Evolutionary conservation across 1,140 invertebrate genomes (phyloP).

Genomic region (Hypsibius dujardini): DNA sequence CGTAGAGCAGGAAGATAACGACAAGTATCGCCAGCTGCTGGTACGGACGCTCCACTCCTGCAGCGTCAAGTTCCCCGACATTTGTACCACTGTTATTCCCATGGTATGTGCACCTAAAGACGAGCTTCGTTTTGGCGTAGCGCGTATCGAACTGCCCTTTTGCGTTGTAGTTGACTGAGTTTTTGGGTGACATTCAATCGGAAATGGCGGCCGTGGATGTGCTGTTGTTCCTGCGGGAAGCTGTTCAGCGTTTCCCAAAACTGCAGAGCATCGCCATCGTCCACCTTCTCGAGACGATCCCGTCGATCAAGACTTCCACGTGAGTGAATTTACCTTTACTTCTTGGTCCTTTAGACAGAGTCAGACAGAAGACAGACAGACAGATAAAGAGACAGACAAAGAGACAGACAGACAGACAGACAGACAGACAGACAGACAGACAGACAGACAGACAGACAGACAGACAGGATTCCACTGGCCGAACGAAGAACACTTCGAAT

Average conservation of each 20-base stretch:
- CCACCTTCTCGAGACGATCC: conserved; percentile 33
- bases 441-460: too few species aligned
- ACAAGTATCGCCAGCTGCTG: conserved; percentile 82
- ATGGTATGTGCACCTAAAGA: conserved; percentile 38
- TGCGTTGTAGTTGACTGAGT: conserved; percentile 55
- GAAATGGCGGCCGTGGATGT: conserved; percentile 86
- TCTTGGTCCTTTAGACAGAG: background rate
- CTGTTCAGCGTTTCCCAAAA: conserved; percentile 72
- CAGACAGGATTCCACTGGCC: too few species aligned
- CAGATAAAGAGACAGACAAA: too few species aligned
- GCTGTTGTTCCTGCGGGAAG: conserved; percentile 79
- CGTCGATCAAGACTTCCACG: conserved; percentile 35
- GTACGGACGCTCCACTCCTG: conserved; percentile 85
- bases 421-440: too few species aligned
- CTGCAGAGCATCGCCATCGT: conserved; percentile 55
- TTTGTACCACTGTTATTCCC: conserved; percentile 76
- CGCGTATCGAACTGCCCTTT: conserved; percentile 15
- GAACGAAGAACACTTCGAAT: too few species aligned
- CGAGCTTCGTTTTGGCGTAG: background rate
- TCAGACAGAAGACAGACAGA: too few species aligned
- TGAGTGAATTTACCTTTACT: conserved; percentile 26
- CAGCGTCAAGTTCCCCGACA: conserved; percentile 93
- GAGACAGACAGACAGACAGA: too few species aligned
- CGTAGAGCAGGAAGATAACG: conserved; percentile 70
- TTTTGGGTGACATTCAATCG: conserved; percentile 70